A percentile compares a stretch with the other conserved stretches of the same genome.
Evolutionary conservation across 2,113 vertebrate species (phyloP).

Genomic region (Arothron firmamentum): DNA sequence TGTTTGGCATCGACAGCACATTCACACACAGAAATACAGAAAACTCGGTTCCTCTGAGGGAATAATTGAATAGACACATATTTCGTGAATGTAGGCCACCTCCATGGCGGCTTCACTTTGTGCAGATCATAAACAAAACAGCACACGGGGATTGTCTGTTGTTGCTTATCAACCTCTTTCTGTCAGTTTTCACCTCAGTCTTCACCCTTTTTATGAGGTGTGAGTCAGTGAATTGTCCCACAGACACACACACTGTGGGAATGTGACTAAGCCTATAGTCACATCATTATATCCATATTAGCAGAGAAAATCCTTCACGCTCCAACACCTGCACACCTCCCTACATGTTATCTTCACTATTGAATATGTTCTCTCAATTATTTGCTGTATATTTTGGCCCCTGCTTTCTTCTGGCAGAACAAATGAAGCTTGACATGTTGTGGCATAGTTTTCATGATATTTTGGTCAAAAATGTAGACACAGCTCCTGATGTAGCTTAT

Average conservation of each 20-base stretch:
- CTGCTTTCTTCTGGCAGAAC: slow-evolving; percentile 31
- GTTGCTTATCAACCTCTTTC: slow-evolving; percentile 44
- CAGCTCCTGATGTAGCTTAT: neutral
- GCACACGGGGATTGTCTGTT: slow-evolving; percentile 29
- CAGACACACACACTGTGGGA: neutral
- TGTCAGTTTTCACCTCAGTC: slow-evolving; percentile 39
- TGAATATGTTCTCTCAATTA: slow-evolving; percentile 26
- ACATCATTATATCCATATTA: slow-evolving; percentile 69
- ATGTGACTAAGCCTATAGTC: slow-evolving; percentile 23
- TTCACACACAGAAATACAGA: slow-evolving; percentile 5
- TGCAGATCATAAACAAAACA: slow-evolving; percentile 37
- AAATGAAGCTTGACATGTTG: slow-evolving; percentile 37
- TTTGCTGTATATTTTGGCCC: slow-evolving; percentile 4
- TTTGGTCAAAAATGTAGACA: slow-evolving; percentile 1
- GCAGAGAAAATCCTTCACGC: slow-evolving; percentile 57
- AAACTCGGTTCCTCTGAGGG: slow-evolving; percentile 7
- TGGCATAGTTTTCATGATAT: slow-evolving; percentile 14
- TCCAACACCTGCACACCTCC: slow-evolving; percentile 52
- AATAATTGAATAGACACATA: slow-evolving; percentile 36
- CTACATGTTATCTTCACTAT: slow-evolving; percentile 21
- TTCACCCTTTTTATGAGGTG: slow-evolving; percentile 38
- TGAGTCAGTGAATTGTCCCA: slow-evolving; percentile 48
- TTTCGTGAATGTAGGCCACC: slow-evolving; percentile 50
- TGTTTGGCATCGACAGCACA: no score
- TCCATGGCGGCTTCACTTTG: slow-evolving; percentile 35